Percentiles rank a stretch among this genome's conserved stretches.
Evolutionary conservation across 2,888 invertebrate species (phyloP).

Genomic region (Napeogenes sylphis): DNA sequence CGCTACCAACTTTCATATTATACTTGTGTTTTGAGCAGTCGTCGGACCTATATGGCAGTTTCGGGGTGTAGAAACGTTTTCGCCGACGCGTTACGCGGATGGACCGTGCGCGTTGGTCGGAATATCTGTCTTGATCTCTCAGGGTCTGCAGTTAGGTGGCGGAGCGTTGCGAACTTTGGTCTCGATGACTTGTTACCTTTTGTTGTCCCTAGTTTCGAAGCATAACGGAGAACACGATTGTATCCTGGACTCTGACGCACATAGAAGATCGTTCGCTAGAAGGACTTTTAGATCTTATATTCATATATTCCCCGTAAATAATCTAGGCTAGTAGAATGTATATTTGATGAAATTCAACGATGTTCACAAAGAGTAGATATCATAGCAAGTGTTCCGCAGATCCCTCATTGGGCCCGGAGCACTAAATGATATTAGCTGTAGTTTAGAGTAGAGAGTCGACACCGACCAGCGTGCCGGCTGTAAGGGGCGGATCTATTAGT

Average conservation of each 20-base stretch:
- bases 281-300: constrained; percentile 19
- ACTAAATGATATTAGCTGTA: constrained; percentile 36
- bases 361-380: constrained; percentile 37
- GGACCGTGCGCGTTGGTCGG: constrained; percentile 22
- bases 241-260: constrained; percentile 9
- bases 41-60: constrained; percentile 34
- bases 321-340: constrained; percentile 28
- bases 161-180: constrained; percentile 26
- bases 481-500: constrained; percentile 14
- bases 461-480: constrained; percentile 17
- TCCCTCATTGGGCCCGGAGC: constrained; percentile 25
- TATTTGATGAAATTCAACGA: constrained; percentile 32
- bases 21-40: constrained; percentile 24
- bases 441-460: constrained; percentile 22
- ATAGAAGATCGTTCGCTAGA: constrained; percentile 28
- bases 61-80: constrained; percentile 29
- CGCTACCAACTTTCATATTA: constrained; percentile 14
- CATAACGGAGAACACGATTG: constrained; percentile 9
- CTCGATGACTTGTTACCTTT: constrained; percentile 28
- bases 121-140: constrained; percentile 26
- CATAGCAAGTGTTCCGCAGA: constrained; percentile 33
- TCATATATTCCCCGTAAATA: constrained; percentile 19
- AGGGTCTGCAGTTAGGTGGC: constrained; percentile 26
- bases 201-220: constrained; percentile 15
- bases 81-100: constrained; percentile 19